A percentile compares a stretch with the other conserved stretches of the same genome.
phyloP scores from a whole-genome alignment of 2,888 invertebrate genomes.

The Bruchidius siliquastri region DNA sequence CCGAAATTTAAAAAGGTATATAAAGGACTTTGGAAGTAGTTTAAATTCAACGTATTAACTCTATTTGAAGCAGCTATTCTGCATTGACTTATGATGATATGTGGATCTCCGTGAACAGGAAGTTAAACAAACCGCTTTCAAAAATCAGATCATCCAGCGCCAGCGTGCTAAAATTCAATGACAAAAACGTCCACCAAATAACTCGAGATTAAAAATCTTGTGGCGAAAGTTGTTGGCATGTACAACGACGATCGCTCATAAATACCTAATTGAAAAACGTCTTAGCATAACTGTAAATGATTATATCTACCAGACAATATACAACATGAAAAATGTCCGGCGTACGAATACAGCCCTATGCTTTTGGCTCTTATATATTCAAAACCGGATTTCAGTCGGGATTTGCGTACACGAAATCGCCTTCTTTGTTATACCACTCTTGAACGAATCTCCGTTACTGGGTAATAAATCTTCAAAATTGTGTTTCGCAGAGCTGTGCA shows the following conservation, averaged over 20 bases:
- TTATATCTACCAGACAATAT: not conserved
- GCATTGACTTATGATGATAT: not conserved
- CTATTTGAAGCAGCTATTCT: too few species aligned
- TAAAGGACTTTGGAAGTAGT: too few species aligned
- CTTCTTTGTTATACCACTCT: not conserved
- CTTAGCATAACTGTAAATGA: not conserved
- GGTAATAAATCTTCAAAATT: not conserved
- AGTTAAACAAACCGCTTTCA: not conserved
- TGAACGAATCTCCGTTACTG: not conserved
- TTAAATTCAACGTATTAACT: too few species aligned
- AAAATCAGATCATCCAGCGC: not conserved
- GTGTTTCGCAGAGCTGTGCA: too few species aligned
- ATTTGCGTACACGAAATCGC: not conserved
- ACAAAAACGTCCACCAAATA: not conserved
- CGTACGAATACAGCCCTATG: not conserved
- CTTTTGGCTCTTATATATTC: not conserved
- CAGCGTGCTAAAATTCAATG: not conserved
- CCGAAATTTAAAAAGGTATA: too few species aligned
- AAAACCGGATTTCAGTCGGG: not conserved
- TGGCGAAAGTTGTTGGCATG: not conserved
- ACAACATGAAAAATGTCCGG: not conserved
- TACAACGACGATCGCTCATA: not conserved
- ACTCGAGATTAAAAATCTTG: not conserved
- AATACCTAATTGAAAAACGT: not conserved
- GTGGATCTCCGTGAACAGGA: not conserved